Conservation (phyloP, 2,797 vertebrate species). For the Macropus fuliginosus region DNA sequence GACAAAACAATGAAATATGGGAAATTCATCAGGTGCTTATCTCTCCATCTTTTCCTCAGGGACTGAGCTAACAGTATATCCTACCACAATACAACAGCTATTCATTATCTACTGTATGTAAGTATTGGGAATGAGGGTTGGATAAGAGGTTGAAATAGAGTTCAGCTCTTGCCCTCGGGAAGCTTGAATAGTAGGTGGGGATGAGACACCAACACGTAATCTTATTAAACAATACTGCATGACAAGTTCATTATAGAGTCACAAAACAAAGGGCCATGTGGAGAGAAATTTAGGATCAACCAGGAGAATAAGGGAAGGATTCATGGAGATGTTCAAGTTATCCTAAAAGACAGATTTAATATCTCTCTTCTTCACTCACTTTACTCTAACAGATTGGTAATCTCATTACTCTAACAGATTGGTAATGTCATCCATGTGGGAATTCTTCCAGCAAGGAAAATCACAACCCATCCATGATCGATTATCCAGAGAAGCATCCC, state of each 20-base stretch:
- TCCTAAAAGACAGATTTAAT: background rate
- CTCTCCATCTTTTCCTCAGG: background rate
- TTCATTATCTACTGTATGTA: background rate
- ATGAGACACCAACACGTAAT: background rate
- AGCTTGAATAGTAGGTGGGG: background rate
- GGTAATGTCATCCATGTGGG: background rate
- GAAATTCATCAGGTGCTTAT: background rate
- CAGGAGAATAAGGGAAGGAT: background rate
- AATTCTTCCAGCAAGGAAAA: background rate
- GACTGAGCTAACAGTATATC: background rate
- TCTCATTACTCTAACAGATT: background rate
- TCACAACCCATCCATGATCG: background rate
- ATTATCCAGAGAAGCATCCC: background rate
- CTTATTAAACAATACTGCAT: background rate
- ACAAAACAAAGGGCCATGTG: background rate
- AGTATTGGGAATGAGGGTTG: background rate
- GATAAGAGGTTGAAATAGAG: background rate
- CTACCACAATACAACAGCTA: background rate
- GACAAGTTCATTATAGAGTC: background rate
- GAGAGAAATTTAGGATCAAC: background rate
- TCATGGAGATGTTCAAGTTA: background rate
- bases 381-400: too few relatives aligned
- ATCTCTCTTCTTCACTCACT: background rate
- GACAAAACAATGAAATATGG: background rate
- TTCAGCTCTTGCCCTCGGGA: background rate